These are phyloP conservation scores for Buathra laborator DNA, from an alignment of 2,888 invertebrate species.

Conservation along the genomic window DNA sequence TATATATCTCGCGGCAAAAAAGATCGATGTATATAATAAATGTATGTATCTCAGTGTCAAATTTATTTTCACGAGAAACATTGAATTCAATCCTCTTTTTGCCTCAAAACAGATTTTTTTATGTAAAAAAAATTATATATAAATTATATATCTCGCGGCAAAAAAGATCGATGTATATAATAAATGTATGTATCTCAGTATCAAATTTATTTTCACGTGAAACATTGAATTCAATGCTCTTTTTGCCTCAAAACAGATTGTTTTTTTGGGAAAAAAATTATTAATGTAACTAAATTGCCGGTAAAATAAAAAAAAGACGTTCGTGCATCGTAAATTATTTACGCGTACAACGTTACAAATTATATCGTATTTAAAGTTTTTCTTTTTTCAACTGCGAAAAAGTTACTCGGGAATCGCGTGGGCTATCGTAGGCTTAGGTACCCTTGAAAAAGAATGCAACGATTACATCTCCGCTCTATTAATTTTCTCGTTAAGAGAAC, in stretches of 20 bases:
- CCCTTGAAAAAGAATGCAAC: constrained; percentile 51
- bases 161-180: too few species aligned
- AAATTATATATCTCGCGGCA: too few species aligned
- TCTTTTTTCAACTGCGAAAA: constrained; percentile 10
- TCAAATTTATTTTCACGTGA: too few species aligned
- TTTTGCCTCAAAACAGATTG: too few species aligned
- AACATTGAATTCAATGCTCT: too few species aligned
- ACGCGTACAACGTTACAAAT: background rate
- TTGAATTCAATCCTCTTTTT: too few species aligned
- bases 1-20: too few species aligned
- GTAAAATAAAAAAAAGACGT: background rate
- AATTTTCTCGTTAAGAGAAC: constrained; percentile 48
- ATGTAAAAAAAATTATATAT: background rate
- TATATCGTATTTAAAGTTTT: background rate
- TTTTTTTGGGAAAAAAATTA: background rate
- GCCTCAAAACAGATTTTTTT: background rate
- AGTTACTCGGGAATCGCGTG: constrained; percentile 7
- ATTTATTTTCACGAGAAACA: too few species aligned
- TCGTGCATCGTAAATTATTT: background rate
- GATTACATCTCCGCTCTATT: constrained; percentile 47
- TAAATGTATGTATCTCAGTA: too few species aligned
- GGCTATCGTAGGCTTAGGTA: constrained; percentile 12
- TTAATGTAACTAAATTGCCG: background rate
- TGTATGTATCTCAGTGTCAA: too few species aligned
- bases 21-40: too few species aligned